Evolutionary conservation across 2,113 vertebrate genomes (phyloP).

Genomic region (Clarias macrocephalus): DNA sequence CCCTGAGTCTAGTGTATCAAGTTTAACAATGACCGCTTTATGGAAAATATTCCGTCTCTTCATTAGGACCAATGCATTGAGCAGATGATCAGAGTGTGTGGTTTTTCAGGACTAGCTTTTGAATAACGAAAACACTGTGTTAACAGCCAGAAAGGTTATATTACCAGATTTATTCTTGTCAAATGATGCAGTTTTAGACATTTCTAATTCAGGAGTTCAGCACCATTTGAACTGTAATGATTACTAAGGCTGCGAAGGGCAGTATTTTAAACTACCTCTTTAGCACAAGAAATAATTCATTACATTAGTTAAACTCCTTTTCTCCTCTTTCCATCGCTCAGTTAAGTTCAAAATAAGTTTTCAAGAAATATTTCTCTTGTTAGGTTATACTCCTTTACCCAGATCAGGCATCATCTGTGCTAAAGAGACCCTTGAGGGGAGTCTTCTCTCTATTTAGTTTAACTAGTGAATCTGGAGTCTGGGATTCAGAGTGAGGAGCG

Average conservation of each 20-base stretch:
- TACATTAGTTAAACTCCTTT: not conserved
- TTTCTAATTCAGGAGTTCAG: not conserved
- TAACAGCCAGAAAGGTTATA: conserved; percentile 25
- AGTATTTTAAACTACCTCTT: not conserved
- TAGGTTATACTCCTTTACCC: not conserved
- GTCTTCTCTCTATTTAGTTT: not conserved
- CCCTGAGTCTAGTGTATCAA: conserved; percentile 44
- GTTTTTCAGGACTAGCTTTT: conserved; percentile 9
- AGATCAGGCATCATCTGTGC: not conserved
- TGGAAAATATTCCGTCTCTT: conserved; percentile 52
- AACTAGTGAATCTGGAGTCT: conserved; percentile 2
- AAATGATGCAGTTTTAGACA: conserved; percentile 25
- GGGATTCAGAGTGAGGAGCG: not conserved
- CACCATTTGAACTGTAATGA: not conserved
- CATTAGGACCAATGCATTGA: conserved; percentile 46
- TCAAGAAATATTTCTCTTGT: not conserved
- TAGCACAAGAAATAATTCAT: not conserved
- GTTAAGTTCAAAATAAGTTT: not conserved
- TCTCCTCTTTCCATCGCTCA: not conserved
- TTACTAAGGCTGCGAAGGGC: conserved; percentile 25
- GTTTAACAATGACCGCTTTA: conserved; percentile 49
- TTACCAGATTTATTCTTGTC: conserved; percentile 25
- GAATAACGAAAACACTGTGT: conserved; percentile 18
- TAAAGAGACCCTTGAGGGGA: not conserved
- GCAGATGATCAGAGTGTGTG: conserved; percentile 24